These are phyloP conservation scores for Monopterus albus DNA, from an alignment of 2,113 vertebrate genomes.

Conservation along the genomic window DNA sequence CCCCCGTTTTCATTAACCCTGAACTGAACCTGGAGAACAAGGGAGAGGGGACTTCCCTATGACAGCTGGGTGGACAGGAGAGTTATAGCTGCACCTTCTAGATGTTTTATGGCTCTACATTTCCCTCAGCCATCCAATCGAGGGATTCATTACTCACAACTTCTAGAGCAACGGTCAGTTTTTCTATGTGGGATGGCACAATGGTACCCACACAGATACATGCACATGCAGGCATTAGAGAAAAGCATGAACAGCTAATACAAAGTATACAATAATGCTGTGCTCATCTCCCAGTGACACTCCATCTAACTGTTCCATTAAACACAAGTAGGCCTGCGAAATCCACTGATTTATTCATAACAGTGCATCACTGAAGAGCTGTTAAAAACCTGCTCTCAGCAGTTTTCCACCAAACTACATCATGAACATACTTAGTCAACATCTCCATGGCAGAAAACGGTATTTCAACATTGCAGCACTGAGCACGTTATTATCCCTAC, in stretches of 20 bases:
- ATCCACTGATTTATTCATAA: conserved; percentile 49
- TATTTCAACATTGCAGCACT: conserved; percentile 23
- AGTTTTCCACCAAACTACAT: conserved; percentile 21
- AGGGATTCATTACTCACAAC: conserved; percentile 43
- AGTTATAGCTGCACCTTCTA: conserved; percentile 41
- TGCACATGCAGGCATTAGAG: conserved; percentile 26
- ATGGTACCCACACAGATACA: background rate
- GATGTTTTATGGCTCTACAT: conserved; percentile 42
- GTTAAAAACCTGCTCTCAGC: conserved; percentile 26
- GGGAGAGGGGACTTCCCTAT: conserved; percentile 29
- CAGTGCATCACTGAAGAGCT: conserved; percentile 1
- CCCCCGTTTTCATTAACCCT: conserved; percentile 68
- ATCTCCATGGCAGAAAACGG: conserved; percentile 6
- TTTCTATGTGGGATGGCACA: conserved; percentile 13
- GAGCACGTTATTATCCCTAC: conserved; percentile 28
- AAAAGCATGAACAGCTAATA: conserved; percentile 33
- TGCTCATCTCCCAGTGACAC: conserved; percentile 37
- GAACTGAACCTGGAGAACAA: conserved; percentile 62
- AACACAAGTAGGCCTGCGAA: conserved; percentile 41
- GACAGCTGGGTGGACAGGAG: conserved; percentile 31
- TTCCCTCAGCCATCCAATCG: conserved; percentile 16
- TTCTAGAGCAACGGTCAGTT: conserved; percentile 29
- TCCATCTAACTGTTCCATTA: conserved; percentile 61
- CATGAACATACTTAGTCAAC: conserved; percentile 28
- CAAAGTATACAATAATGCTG: too few relatives aligned